A percentile compares a stretch with the other conserved stretches of the same genome.
These are phyloP conservation scores for Dryobota labecula DNA, from an alignment of 2,888 invertebrate genomes.

Conservation along the genomic window DNA sequence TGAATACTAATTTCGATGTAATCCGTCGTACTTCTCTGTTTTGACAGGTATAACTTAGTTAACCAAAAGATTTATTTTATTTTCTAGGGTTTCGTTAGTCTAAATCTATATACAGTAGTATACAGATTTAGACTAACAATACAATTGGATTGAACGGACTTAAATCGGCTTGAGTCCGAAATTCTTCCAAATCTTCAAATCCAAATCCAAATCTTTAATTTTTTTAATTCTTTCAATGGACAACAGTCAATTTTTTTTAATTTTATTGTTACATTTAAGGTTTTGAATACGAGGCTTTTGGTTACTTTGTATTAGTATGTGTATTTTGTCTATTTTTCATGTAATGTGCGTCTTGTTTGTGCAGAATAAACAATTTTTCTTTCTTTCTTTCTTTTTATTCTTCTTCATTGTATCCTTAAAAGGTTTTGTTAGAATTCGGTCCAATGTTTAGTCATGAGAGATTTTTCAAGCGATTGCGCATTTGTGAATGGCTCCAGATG, in stretches of 20 bases:
- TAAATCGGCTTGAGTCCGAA: conserved; percentile 28
- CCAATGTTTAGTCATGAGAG: conserved; percentile 30
- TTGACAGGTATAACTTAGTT: conserved; percentile 11
- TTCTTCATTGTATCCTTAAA: conserved; percentile 25
- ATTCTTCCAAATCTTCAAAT: too few species aligned
- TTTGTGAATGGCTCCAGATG: conserved; percentile 34
- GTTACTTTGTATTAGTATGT: too few species aligned
- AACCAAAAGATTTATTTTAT: conserved; percentile 31
- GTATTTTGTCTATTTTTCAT: too few species aligned
- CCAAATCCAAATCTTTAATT: too few species aligned
- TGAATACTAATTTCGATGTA: conserved; percentile 36
- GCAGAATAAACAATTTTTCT: too few species aligned
- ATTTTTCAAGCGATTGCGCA: conserved; percentile 54
- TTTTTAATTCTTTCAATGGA: too few species aligned
- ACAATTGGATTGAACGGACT: conserved; percentile 42
- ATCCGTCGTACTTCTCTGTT: conserved; percentile 24
- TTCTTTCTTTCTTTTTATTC: too few species aligned
- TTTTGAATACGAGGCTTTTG: too few species aligned
- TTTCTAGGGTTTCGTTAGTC: conserved; percentile 54
- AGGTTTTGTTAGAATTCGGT: conserved; percentile 29
- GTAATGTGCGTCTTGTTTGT: too few species aligned
- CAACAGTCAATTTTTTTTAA: too few species aligned
- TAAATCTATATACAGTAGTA: conserved; percentile 3
- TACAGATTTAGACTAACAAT: too few species aligned
- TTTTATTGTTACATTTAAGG: too few species aligned